These are phyloP conservation scores for Spialia ferax DNA, from an alignment of 2,888 invertebrate genomes.

Conservation along the genomic window DNA sequence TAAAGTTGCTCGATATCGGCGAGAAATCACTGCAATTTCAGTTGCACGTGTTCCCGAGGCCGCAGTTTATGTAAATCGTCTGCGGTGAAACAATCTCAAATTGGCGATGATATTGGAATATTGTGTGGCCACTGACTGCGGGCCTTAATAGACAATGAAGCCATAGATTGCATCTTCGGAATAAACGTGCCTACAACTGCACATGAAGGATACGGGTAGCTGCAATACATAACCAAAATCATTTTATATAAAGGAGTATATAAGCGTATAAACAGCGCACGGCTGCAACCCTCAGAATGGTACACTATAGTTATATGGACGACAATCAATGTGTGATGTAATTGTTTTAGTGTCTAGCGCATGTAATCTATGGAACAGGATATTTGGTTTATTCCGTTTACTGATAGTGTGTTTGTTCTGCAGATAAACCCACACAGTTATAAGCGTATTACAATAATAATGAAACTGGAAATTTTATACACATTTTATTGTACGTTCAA, in stretches of 20 bases:
- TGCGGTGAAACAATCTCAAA: constrained; percentile 60
- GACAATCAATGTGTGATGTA: constrained; percentile 27
- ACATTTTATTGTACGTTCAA: background rate
- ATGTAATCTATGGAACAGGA: constrained; percentile 37
- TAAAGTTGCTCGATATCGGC: constrained; percentile 39
- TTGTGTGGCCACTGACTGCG: constrained; percentile 49
- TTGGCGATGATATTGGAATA: constrained; percentile 61
- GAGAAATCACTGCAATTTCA: constrained; percentile 60
- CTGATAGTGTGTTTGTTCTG: constrained; percentile 6
- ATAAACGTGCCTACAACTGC: constrained; percentile 43
- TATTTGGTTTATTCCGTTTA: constrained; percentile 37
- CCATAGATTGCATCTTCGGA: constrained; percentile 58
- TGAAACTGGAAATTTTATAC: background rate
- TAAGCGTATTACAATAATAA: background rate
- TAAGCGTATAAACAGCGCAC: background rate
- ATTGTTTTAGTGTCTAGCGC: constrained; percentile 29
- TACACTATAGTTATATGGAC: constrained; percentile 11
- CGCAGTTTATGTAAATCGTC: constrained; percentile 68
- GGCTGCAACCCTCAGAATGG: background rate
- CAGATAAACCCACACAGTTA: constrained; percentile 34
- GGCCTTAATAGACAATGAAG: constrained; percentile 55
- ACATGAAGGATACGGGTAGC: constrained; percentile 27
- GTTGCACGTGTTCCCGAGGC: constrained; percentile 56
- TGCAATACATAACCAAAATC: background rate
- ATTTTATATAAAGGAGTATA: background rate